These are phyloP conservation scores for Heteropelma amictum DNA, from an alignment of 2,888 invertebrate species.

Conservation along the genomic window DNA sequence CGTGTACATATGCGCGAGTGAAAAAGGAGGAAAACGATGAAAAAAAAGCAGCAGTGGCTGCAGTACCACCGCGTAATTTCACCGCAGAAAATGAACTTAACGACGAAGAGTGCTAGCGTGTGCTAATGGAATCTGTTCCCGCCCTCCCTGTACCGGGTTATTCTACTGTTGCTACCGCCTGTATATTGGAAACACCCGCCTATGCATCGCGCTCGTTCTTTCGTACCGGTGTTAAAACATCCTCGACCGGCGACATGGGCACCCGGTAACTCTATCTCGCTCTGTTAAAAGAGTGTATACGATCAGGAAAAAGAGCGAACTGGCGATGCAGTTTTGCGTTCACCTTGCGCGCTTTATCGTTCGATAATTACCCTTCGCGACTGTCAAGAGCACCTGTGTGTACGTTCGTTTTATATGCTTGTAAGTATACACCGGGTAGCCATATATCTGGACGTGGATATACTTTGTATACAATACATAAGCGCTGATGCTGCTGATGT, in stretches of 20 bases:
- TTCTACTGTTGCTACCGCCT: slow-evolving; percentile 2
- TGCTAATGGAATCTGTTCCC: slow-evolving; percentile 40
- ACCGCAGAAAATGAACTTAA: no score
- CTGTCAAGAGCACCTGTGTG: slow-evolving; percentile 46
- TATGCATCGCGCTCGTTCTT: no score
- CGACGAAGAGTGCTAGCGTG: no score
- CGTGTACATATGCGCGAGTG: no score
- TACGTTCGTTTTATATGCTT: no score
- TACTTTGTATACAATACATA: not conserved
- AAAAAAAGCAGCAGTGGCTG: no score
- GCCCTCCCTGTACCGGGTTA: slow-evolving; percentile 6
- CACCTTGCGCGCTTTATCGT: slow-evolving; percentile 63
- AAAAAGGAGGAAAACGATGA: no score
- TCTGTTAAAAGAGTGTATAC: not conserved
- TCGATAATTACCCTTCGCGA: slow-evolving; percentile 64
- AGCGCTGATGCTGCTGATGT: slow-evolving; percentile 23
- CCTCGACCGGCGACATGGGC: slow-evolving; percentile 40
- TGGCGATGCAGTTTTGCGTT: slow-evolving; percentile 56
- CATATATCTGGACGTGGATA: not conserved
- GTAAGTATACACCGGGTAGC: not conserved
- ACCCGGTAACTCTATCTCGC: slow-evolving; percentile 28
- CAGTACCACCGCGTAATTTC: no score
- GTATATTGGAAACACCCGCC: no score
- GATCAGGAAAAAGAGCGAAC: not conserved
- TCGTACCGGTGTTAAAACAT: slow-evolving; percentile 29